Percentiles rank a stretch among this genome's conserved stretches.
Conservation (phyloP, 2,113 vertebrate genomes). For the Ctenomys sociabilis region DNA sequence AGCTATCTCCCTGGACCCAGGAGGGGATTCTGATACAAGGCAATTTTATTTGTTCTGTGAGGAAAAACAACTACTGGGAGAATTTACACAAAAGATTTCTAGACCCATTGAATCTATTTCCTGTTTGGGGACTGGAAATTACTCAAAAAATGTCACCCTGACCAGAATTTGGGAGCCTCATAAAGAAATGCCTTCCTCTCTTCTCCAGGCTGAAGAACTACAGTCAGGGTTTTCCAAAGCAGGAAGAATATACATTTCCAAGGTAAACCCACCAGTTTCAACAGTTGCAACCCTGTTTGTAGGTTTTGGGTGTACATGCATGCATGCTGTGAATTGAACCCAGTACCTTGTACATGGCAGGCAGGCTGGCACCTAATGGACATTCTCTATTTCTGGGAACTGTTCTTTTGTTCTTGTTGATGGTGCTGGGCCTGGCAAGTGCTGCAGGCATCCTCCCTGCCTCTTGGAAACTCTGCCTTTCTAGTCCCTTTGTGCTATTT, state of each 20-base stretch:
- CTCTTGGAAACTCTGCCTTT: background rate
- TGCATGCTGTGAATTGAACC: background rate
- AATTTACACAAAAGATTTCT: conserved; percentile 1
- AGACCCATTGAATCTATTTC: background rate
- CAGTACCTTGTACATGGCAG: background rate
- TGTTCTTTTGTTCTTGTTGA: background rate
- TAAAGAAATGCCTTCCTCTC: background rate
- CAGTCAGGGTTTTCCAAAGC: conserved; percentile 93
- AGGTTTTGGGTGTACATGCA: background rate
- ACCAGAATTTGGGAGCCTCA: conserved; percentile 28
- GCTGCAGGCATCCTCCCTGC: background rate
- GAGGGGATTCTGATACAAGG: background rate
- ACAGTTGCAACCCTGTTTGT: background rate
- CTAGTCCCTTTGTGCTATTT: background rate
- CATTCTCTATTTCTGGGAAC: background rate
- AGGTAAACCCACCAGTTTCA: conserved; percentile 85
- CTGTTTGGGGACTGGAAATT: background rate
- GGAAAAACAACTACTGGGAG: conserved; percentile 34
- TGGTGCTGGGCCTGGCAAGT: background rate
- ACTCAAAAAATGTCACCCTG: background rate
- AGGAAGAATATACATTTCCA: conserved; percentile 93
- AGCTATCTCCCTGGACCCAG: no score
- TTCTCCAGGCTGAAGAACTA: conserved; percentile 90
- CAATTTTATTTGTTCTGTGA: background rate
- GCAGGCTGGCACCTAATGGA: background rate